phyloP scores from a whole-genome alignment of 2,888 invertebrate species.

The Drosophila mimetica region DNA sequence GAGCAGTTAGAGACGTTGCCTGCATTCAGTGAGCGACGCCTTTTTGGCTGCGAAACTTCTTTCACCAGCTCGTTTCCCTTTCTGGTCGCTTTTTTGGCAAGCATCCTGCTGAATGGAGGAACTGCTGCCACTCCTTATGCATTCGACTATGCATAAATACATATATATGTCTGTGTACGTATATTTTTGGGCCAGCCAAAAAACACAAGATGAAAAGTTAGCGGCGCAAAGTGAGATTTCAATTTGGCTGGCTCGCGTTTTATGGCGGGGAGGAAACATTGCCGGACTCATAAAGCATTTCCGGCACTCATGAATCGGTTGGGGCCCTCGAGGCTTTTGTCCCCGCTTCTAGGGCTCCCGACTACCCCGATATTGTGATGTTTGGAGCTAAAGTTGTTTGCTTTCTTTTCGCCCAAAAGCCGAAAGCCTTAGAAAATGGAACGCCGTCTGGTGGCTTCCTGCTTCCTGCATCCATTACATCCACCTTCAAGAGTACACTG shows the following conservation, averaged over 20 bases:
- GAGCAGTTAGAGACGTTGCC: slow-evolving; percentile 65
- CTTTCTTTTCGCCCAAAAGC: slow-evolving; percentile 31
- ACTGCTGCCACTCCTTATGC: slow-evolving; percentile 35
- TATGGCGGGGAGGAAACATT: slow-evolving; percentile 66
- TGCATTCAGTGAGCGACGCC: slow-evolving; percentile 38
- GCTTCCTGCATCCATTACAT: slow-evolving; percentile 61
- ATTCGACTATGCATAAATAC: slow-evolving; percentile 36
- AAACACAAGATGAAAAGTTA: slow-evolving; percentile 35
- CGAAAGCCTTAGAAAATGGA: slow-evolving; percentile 70
- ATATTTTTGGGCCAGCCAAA: slow-evolving; percentile 24
- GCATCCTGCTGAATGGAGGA: slow-evolving; percentile 36
- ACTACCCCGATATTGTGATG: slow-evolving; percentile 24
- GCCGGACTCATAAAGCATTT: slow-evolving; percentile 75
- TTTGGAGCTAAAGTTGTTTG: slow-evolving; percentile 51
- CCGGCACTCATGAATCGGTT: slow-evolving; percentile 74
- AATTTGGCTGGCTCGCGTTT: slow-evolving; percentile 72
- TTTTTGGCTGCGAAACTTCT: slow-evolving; percentile 53
- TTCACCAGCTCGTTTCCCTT: slow-evolving; percentile 20
- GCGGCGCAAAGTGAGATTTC: slow-evolving; percentile 61
- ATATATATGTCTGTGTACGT: slow-evolving; percentile 24
- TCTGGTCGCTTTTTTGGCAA: slow-evolving; percentile 31
- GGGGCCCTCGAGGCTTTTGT: slow-evolving; percentile 38
- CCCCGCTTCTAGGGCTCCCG: slow-evolving; percentile 11
- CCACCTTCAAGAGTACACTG: slow-evolving; percentile 56
- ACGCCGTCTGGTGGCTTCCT: slow-evolving; percentile 56